Base-by-base conservation (phyloP, 1,140 invertebrate species). In the Drosophila lowei region DNA sequence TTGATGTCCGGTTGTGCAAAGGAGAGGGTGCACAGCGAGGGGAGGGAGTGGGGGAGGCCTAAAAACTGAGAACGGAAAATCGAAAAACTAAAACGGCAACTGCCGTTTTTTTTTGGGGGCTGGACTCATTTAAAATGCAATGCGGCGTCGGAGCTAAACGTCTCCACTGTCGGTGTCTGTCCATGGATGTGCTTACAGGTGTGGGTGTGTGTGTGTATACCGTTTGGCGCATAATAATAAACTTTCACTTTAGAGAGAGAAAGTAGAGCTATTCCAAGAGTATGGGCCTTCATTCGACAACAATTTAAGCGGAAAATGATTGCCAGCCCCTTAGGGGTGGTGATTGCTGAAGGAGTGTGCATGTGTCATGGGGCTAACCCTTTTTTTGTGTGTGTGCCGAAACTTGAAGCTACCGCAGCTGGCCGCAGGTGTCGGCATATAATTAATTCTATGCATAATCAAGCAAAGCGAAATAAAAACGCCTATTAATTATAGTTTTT, bases 401-500 rank as follows among this genome's bases (percentile, higher is more conserved):
- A 18, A 54, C n/a, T 50, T 13, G 11, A 30, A 28, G 13, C 18
- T n/a, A 30, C 25, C 49, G 21, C 61, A 30, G 42, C 41, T 43
- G 57, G 41, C 57, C 71, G 71, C 71, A 74, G 71, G 71, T 83
- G 75, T 65, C 75, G 59, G 56, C 62, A 63, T 85, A 72, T 85
- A 85, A 85, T 83, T 83, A 83, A 83, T 83, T 66, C 61, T 60
- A 56, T 75, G 76, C 72, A 79, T 85, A 84, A 80, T 85, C 62
- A 85, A 76, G 72, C 59, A 74, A 68, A 77, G 68, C 56, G 62
- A 66, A 88, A 78, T 71, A 83, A 86, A 88, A 80, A 83, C 60
- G 81, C 75, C 78, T 78, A 86, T 86, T 86, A 86, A 86, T 86
- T 86, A 88, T 86, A 83, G 81, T 78, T 88, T 88, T 86, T 72